A percentile compares a stretch with the other conserved stretches of the same genome.
phyloP scores from a whole-genome alignment of 2,113 vertebrate genomes.

The Pantherophis guttatus region DNA sequence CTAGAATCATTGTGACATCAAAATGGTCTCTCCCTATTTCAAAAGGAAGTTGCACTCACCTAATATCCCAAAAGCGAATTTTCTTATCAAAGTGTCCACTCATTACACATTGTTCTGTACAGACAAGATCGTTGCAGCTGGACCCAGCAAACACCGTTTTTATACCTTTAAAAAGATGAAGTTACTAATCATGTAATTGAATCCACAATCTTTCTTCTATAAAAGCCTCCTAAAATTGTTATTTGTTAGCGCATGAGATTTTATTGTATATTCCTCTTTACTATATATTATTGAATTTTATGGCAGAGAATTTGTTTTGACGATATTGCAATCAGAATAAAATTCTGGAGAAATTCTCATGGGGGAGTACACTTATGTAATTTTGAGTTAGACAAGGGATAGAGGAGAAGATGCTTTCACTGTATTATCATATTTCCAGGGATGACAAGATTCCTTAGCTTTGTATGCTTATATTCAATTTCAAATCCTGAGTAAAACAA shows the following conservation, averaged over 20 bases:
- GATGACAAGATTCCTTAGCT: neutral
- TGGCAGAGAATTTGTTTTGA: neutral
- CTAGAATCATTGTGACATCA: neutral
- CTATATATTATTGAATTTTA: neutral
- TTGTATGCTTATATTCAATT: neutral
- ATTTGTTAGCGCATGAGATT: neutral
- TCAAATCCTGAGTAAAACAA: neutral
- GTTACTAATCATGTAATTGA: neutral
- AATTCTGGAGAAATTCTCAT: neutral
- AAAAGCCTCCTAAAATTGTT: neutral
- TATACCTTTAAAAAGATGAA: constrained; percentile 77
- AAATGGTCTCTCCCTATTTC: neutral
- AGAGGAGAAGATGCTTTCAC: neutral
- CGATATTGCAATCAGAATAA: neutral
- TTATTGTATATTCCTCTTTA: neutral
- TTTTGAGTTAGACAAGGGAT: neutral
- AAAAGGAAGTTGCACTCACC: constrained; percentile 68
- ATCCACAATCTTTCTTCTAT: neutral
- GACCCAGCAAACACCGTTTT: constrained; percentile 98
- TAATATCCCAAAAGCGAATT: constrained; percentile 98
- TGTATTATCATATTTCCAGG: neutral
- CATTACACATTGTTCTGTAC: constrained; percentile 98
- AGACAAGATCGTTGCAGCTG: constrained; percentile 97
- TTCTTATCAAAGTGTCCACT: constrained; percentile 99
- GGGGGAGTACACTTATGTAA: neutral